Conservation (phyloP, 2,113 vertebrate species). For the Parotia lawesii region DNA sequence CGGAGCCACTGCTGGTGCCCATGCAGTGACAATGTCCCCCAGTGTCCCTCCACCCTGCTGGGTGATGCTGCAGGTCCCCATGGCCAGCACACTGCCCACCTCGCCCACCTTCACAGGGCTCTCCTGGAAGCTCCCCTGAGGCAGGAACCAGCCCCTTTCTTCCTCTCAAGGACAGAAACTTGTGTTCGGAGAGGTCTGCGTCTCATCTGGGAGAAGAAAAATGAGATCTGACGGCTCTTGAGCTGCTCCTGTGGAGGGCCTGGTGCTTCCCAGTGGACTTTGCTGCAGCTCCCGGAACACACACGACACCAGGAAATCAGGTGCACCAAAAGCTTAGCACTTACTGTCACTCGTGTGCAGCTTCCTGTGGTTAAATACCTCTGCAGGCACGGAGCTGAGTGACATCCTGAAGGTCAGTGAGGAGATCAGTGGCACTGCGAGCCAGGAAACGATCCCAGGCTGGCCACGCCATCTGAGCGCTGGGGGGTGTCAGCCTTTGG, state of each 20-base stretch:
- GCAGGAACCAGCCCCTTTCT: background rate
- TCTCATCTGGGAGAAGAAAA: background rate
- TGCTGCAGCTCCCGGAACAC: background rate
- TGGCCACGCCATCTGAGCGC: background rate
- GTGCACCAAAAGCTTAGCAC: rapidly evolving
- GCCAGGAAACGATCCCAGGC: background rate
- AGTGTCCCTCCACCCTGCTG: background rate
- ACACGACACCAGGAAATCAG: background rate
- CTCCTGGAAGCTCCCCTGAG: background rate
- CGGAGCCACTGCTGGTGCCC: background rate
- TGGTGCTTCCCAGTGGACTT: background rate
- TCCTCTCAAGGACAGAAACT: background rate
- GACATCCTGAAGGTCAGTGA: background rate
- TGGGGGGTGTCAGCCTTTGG: background rate
- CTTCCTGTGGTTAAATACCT: background rate
- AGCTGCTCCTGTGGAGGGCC: background rate
- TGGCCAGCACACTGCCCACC: background rate
- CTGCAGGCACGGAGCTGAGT: background rate
- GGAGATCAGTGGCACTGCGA: background rate
- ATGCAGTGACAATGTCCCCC: rapidly evolving
- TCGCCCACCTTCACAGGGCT: rapidly evolving
- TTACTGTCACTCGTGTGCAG: background rate
- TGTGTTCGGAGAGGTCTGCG: background rate
- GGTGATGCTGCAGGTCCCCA: background rate
- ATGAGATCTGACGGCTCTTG: background rate